Conservation (phyloP, 1,140 invertebrate species). For the Portunus trituberculatus region DNA sequence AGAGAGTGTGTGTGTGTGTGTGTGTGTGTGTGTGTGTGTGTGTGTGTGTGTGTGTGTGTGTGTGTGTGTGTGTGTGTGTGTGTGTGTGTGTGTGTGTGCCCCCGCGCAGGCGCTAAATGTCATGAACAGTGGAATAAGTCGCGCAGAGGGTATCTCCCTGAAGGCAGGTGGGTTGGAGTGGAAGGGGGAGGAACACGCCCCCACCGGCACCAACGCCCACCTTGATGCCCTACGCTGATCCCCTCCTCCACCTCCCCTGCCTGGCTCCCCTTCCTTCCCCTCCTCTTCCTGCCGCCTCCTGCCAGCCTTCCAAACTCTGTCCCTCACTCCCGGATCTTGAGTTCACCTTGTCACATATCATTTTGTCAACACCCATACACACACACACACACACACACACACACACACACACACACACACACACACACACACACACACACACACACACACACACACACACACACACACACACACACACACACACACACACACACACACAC, state of each 20-base stretch:
- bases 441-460: conserved; percentile 34
- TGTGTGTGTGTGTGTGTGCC: not conserved
- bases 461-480: not conserved
- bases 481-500: not conserved
- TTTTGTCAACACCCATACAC: not conserved
- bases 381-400: not conserved
- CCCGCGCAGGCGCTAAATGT: not conserved
- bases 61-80: not conserved
- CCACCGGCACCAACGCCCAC: not conserved
- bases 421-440: not conserved
- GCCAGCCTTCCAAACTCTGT: not conserved
- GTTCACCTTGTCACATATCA: not conserved
- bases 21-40: no score
- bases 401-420: not conserved
- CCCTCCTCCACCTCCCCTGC: not conserved
- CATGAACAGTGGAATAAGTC: not conserved
- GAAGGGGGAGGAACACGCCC: not conserved
- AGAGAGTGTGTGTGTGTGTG: no score
- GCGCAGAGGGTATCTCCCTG: no score
- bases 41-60: not conserved
- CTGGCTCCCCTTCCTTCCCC: not conserved
- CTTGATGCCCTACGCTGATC: not conserved
- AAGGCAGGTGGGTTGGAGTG: not conserved
- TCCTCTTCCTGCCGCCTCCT: no score
- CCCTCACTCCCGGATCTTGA: not conserved